Percentiles rank a stretch among this genome's conserved stretches.
These are phyloP conservation scores for Varanus komodoensis DNA, from an alignment of 2,113 vertebrate species.

Conservation along the genomic window DNA sequence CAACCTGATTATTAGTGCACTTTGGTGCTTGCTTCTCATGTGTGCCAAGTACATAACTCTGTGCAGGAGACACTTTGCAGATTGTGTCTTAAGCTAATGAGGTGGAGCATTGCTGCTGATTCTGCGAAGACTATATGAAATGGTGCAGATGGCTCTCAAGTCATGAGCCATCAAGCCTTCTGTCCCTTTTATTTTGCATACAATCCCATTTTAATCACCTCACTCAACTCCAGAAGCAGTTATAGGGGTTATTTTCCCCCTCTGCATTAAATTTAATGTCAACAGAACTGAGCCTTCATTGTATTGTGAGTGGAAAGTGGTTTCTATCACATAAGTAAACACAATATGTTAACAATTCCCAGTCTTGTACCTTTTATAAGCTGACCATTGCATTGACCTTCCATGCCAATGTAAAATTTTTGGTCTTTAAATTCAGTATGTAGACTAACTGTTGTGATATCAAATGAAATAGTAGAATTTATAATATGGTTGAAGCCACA, in stretches of 20 bases:
- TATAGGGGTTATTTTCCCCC: neutral
- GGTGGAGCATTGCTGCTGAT: neutral
- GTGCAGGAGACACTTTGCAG: neutral
- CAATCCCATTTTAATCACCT: neutral
- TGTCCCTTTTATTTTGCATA: neutral
- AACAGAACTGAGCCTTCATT: neutral
- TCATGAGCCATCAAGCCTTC: neutral
- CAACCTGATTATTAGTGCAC: neutral
- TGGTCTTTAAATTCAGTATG: neutral
- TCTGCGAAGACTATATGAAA: neutral
- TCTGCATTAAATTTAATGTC: neutral
- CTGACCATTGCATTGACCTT: neutral
- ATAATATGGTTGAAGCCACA: neutral
- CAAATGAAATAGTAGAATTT: neutral
- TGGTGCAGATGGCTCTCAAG: neutral
- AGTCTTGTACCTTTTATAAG: neutral
- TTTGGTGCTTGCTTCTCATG: neutral
- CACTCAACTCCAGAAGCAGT: neutral
- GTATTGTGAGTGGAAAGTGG: neutral
- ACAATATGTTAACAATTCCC: neutral
- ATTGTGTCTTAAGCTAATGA: neutral
- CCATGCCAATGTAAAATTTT: neutral
- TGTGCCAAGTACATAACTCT: neutral
- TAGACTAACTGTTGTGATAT: neutral
- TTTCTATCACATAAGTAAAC: neutral